Base-by-base conservation (phyloP, 2,888 invertebrate genomes). In the Eudasyphora cyanicolor region DNA sequence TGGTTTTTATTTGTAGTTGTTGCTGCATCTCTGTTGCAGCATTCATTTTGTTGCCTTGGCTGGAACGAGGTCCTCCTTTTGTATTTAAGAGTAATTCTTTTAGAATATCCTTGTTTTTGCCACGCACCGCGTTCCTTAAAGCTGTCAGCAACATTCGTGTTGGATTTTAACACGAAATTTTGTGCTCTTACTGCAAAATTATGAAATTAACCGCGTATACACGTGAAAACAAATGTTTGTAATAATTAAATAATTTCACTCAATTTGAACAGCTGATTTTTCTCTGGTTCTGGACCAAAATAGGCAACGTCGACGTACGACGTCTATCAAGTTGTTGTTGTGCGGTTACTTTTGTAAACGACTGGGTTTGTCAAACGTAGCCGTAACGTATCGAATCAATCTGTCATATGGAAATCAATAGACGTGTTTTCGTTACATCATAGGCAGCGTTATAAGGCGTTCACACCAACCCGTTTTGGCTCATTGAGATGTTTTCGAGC, bases 81-180 rank as follows among this genome's bases (percentile, higher is more conserved):
- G 21, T 14, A 60, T 77, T 60, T 32, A 69, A 35, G 5, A 79
- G 32, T 24, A 83, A 38, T 8, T 83, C 35, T 14, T 78, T 77
- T 0, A 83, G 35, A 0, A 64, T 8, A n/a, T 78, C 62, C 38
- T 69, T 85, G n/a, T 64, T 60, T 76, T 79, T 85, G 17, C 57
- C 67, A 82, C 85, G 82, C 79, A 80, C 51, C 17, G 82, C 69
- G 76, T 79, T 77, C 45, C 49, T 76, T 74, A 86, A 79, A 24
- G 54, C 38, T 14, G 79, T 64, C 17, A 85, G 75, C 82, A 86
- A 86, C 87, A 87, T 87, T 82, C 85, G 86, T 35, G 62, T 69
- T 19, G 32, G 7, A 4, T 76, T 83, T 79, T 10, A 24, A 73
- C 19, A 7, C 27, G 27, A 8, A 38, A n/a, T 17, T 5, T 19